Percentiles rank a stretch among this genome's conserved stretches.
Evolutionary conservation across 2,113 vertebrate species (phyloP).

Genomic region (Saccopteryx bilineata): DNA sequence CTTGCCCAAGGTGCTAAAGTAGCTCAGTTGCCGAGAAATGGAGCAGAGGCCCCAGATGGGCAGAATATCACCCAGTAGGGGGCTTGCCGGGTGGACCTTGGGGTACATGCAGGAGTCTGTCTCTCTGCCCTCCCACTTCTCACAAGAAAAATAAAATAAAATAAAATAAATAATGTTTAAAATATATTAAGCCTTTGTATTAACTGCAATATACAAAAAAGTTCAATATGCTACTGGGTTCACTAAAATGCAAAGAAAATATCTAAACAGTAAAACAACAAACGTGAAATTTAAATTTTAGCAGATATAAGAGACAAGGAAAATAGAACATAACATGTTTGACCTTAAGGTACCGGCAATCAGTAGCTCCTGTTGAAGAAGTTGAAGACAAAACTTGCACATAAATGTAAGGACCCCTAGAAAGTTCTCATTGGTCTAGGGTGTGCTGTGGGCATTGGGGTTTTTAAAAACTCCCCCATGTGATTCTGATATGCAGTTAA

Average conservation of each 20-base stretch:
- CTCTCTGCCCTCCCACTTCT: neutral
- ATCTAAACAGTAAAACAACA: neutral
- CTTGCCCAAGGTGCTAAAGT: too few relatives aligned
- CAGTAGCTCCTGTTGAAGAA: neutral
- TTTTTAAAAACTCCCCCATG: neutral
- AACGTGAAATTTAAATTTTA: neutral
- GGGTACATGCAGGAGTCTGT: neutral
- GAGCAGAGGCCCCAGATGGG: too few relatives aligned
- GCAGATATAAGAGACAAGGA: neutral
- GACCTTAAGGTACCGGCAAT: neutral
- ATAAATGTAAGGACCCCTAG: neutral
- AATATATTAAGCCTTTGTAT: neutral
- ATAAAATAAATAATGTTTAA: neutral
- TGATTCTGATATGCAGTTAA: neutral
- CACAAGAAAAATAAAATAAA: too few relatives aligned
- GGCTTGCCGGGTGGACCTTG: too few relatives aligned
- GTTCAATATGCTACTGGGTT: neutral
- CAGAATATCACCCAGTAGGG: too few relatives aligned
- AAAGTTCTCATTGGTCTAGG: neutral
- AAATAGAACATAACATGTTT: neutral
- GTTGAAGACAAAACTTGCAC: neutral
- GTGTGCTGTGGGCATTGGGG: rapidly evolving
- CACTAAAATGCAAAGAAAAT: neutral
- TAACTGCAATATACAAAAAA: neutral
- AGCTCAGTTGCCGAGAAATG: too few relatives aligned